Percentiles rank a stretch among this genome's conserved stretches.
Conservation (phyloP, 2,888 invertebrate genomes). For the Oegoconia quadripuncta region DNA sequence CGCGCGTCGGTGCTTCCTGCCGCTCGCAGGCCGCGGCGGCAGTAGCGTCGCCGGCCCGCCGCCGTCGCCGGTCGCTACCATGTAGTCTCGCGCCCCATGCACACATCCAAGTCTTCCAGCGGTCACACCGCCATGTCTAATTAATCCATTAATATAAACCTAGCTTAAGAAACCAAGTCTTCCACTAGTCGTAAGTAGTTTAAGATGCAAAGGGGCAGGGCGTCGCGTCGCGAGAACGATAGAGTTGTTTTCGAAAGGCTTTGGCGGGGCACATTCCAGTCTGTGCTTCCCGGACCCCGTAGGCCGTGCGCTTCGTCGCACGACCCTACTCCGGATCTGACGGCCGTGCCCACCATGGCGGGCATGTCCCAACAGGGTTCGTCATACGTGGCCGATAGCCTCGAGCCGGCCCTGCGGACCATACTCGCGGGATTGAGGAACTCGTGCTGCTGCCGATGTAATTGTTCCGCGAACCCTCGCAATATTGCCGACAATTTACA, state of each 20-base stretch:
- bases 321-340: conserved; percentile 45
- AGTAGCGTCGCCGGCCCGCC: conserved; percentile 73
- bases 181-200: conserved; percentile 67
- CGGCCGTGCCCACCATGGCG: conserved; percentile 27
- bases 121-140: conserved; percentile 54
- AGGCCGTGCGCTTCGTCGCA: conserved; percentile 61
- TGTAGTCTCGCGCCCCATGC: conserved; percentile 54
- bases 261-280: conserved; percentile 83
- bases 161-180: conserved; percentile 75
- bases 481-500: conserved; percentile 71
- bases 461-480: conserved; percentile 49
- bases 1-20: conserved; percentile 54
- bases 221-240: conserved; percentile 76
- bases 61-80: conserved; percentile 63
- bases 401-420: conserved; percentile 64
- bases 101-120: conserved; percentile 61
- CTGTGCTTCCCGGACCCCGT: conserved; percentile 62
- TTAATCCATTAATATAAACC: conserved; percentile 40
- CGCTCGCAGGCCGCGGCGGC: conserved; percentile 30
- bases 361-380: conserved; percentile 35
- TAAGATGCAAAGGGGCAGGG: conserved; percentile 69
- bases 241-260: conserved; percentile 84
- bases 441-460: conserved; percentile 71
- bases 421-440: conserved; percentile 58
- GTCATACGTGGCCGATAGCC: conserved; percentile 57